phyloP scores from a whole-genome alignment of 2,797 vertebrate species.

The Thripadectes ignobilis region DNA sequence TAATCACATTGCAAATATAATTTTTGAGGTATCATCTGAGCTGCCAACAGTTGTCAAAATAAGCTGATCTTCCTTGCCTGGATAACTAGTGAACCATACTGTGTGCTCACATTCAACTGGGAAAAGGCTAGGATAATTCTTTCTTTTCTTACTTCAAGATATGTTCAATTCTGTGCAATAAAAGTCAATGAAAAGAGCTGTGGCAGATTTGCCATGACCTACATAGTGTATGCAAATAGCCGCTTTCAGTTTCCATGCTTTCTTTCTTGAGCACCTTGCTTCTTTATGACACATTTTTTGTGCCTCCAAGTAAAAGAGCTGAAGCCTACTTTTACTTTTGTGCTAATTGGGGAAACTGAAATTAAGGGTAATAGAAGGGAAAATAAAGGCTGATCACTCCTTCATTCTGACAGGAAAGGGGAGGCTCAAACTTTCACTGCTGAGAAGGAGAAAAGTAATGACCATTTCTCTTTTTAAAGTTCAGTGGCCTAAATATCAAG shows the following conservation, averaged over 20 bases:
- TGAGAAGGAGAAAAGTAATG: slow-evolving; percentile 27
- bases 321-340: background rate
- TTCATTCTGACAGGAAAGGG: slow-evolving; percentile 9
- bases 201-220: background rate
- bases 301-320: background rate
- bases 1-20: background rate
- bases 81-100: background rate
- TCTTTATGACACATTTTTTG: background rate
- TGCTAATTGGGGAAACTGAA: background rate
- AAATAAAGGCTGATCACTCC: background rate
- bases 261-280: background rate
- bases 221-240: background rate
- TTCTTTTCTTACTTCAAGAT: background rate
- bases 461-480: slow-evolving; percentile 5
- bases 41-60: background rate
- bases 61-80: background rate
- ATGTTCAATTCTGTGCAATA: background rate
- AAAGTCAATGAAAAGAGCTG: background rate
- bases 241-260: background rate
- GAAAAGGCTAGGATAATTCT: background rate
- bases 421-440: background rate
- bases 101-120: background rate
- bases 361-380: background rate
- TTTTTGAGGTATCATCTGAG: background rate
- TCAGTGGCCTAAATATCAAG: slow-evolving; percentile 12